phyloP scores from a whole-genome alignment of 64 coral and sea anemone genomes.

The Stichodactyla mertensii region DNA sequence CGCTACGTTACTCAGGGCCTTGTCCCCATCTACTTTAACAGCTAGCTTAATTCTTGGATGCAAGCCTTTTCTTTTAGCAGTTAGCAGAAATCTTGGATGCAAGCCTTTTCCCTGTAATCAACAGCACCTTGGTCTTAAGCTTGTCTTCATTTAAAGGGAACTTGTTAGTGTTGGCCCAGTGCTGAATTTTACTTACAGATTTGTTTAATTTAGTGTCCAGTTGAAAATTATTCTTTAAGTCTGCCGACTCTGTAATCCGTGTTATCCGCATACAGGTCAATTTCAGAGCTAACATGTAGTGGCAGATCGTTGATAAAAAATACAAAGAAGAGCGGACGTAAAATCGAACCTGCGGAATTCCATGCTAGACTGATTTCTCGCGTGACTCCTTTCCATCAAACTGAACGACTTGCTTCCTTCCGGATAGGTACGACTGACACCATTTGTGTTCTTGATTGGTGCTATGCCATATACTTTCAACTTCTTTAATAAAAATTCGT shows the following conservation, averaged over 20 bases:
- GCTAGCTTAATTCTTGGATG: not conserved
- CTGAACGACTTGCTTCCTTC: not conserved
- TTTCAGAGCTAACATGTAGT: conserved; percentile 9
- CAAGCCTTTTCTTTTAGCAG: not conserved
- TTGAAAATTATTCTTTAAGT: not conserved
- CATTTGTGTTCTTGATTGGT: not conserved
- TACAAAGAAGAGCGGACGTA: not conserved
- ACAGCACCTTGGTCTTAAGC: not conserved
- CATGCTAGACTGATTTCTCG: no score
- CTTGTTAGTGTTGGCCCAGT: conserved; percentile 15
- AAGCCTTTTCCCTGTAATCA: not conserved
- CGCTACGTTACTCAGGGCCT: not conserved
- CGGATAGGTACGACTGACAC: not conserved
- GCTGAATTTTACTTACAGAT: no score
- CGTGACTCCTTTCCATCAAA: not conserved
- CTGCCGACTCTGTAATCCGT: not conserved
- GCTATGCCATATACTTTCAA: not conserved
- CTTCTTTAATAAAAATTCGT: not conserved
- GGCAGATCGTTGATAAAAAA: conserved; percentile 7
- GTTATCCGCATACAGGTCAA: conserved; percentile 2
- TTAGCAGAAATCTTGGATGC: not conserved
- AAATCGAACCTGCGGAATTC: no score
- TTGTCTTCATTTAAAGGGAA: not conserved
- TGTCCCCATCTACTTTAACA: not conserved
- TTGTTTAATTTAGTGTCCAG: not conserved